A percentile compares a stretch with the other conserved stretches of the same genome.
Evolutionary conservation across 2,113 vertebrate genomes (phyloP).

Genomic region (Lycaon pictus): DNA sequence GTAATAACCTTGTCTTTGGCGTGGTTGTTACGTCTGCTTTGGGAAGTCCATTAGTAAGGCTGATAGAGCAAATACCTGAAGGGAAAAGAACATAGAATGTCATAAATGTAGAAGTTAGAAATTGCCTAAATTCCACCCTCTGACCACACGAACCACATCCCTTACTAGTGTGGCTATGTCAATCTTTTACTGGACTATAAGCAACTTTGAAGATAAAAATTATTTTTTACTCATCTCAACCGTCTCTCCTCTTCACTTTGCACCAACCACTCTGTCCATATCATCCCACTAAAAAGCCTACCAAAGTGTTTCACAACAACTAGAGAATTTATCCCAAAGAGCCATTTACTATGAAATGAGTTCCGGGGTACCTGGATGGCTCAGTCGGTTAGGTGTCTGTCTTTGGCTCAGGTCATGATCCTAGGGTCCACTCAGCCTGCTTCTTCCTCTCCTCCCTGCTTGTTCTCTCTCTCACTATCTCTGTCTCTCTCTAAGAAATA

Average conservation of each 20-base stretch:
- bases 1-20: background rate
- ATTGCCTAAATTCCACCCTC: conserved; percentile 3
- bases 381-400: no score
- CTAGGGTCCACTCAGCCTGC: no score
- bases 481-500: no score
- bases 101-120: background rate
- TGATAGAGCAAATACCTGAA: background rate
- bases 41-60: background rate
- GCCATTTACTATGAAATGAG: background rate
- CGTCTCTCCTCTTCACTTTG: background rate
- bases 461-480: no score
- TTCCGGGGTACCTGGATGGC: background rate
- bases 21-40: background rate
- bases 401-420: no score
- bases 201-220: background rate
- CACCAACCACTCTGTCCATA: background rate
- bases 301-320: background rate
- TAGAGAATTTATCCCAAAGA: background rate
- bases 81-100: background rate
- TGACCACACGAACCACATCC: conserved; percentile 10
- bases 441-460: no score
- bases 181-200: background rate
- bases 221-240: background rate
- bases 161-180: background rate
- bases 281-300: background rate